These are phyloP conservation scores for Novumbra hubbsi DNA, from an alignment of 2,797 vertebrate species.

Conservation along the genomic window DNA sequence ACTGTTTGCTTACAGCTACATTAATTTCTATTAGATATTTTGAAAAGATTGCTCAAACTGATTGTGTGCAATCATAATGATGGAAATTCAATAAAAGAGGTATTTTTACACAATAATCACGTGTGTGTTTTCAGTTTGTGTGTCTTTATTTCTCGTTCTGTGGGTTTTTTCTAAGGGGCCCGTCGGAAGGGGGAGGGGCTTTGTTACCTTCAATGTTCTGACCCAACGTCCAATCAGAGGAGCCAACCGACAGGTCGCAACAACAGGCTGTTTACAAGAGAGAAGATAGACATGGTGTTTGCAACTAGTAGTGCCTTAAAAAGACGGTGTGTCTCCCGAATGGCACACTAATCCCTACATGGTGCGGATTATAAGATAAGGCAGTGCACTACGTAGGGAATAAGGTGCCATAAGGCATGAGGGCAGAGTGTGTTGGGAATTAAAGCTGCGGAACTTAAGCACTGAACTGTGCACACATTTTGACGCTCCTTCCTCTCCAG, in stretches of 20 bases:
- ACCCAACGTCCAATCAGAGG: conserved; percentile 20
- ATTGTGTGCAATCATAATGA: conserved; percentile 69
- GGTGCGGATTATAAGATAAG: no score
- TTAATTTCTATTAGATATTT: conserved; percentile 65
- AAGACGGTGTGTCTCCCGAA: background rate
- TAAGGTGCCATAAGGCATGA: background rate
- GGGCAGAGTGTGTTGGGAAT: conserved; percentile 7
- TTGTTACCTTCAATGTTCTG: background rate
- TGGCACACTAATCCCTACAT: background rate
- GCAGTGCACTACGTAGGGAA: background rate
- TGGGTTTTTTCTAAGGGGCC: background rate
- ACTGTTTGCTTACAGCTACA: conserved; percentile 66
- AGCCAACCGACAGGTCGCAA: background rate
- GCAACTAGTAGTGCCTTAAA: background rate
- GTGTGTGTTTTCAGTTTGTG: no score
- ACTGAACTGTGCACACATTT: conserved; percentile 36
- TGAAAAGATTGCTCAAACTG: conserved; percentile 61
- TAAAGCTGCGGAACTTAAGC: conserved; percentile 39
- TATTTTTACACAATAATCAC: conserved; percentile 71
- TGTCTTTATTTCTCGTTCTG: conserved; percentile 5
- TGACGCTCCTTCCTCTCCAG: conserved; percentile 59
- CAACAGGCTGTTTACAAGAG: background rate
- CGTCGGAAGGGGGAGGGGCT: conserved; percentile 5
- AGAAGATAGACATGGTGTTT: background rate
- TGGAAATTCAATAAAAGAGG: conserved; percentile 69